These are phyloP conservation scores for Psix sp. DNA, from an alignment of 1,140 invertebrate genomes.

Conservation along the genomic window DNA sequence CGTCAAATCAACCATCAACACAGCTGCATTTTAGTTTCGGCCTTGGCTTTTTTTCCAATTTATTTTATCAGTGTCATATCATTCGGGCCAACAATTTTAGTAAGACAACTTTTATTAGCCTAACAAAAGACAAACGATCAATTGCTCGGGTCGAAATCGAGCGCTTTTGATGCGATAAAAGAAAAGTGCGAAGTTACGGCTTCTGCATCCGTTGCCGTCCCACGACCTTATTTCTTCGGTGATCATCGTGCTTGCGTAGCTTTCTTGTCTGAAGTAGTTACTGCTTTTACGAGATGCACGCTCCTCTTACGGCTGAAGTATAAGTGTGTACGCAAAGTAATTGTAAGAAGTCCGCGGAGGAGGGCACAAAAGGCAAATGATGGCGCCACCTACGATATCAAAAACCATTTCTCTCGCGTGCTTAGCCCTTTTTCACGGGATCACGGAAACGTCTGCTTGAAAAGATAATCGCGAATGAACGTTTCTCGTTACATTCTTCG, in stretches of 20 bases:
- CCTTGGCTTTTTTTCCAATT: no score
- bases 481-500: conserved; percentile 40
- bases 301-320: no score
- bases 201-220: conserved; percentile 71
- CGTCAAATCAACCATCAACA: no score
- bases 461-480: conserved; percentile 51
- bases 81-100: no score
- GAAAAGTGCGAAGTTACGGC: conserved; percentile 65
- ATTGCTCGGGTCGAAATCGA: conserved; percentile 19
- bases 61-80: no score
- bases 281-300: conserved; percentile 72
- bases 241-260: conserved; percentile 55
- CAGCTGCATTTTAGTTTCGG: no score
- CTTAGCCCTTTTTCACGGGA: conserved; percentile 15
- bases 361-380: conserved; percentile 2
- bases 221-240: conserved; percentile 67
- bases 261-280: conserved; percentile 66
- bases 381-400: conserved; percentile 41
- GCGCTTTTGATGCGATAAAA: conserved; percentile 46
- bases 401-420: conserved; percentile 28
- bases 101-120: no score
- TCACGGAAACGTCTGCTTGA: conserved; percentile 43
- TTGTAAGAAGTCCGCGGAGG: conserved; percentile 13
- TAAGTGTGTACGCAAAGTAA: conserved; percentile 26
- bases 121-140: conserved; percentile 9